phyloP scores from a whole-genome alignment of 1,140 invertebrate species.

The Aradophagus sp. region DNA sequence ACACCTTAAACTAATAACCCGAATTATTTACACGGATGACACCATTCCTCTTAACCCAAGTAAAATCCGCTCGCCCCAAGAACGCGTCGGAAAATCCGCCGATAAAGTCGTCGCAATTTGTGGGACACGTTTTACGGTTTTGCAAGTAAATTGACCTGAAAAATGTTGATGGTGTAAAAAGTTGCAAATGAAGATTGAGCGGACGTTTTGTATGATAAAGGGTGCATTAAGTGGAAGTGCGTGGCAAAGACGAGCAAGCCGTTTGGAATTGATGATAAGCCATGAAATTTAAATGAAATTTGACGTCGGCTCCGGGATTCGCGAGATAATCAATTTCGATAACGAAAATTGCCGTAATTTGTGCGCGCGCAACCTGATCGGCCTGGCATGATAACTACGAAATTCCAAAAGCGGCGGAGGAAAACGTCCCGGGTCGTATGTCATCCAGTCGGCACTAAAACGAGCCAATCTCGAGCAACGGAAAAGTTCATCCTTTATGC shows the following conservation, averaged over 20 bases:
- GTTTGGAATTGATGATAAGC: slow-evolving; percentile 16
- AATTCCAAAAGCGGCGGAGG: slow-evolving; percentile 24
- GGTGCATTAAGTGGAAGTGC: slow-evolving; percentile 15
- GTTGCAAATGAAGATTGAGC: slow-evolving; percentile 8
- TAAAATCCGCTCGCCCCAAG: too few relatives aligned
- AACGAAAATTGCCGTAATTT: slow-evolving; percentile 38
- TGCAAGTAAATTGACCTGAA: too few relatives aligned
- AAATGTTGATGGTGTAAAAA: too few relatives aligned
- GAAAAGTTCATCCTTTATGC: slow-evolving; percentile 39
- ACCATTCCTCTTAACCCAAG: too few relatives aligned
- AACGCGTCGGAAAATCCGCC: too few relatives aligned
- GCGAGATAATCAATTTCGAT: slow-evolving; percentile 32
- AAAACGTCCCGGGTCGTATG: slow-evolving; percentile 15
- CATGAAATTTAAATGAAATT: slow-evolving; percentile 37
- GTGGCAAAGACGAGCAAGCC: neutral
- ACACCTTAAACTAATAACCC: too few relatives aligned
- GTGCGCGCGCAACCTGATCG: slow-evolving; percentile 13
- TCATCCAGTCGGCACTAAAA: slow-evolving; percentile 23
- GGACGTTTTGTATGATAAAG: slow-evolving; percentile 2
- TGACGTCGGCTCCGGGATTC: neutral
- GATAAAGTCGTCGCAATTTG: too few relatives aligned
- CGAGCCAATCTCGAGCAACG: slow-evolving; percentile 26
- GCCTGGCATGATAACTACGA: slow-evolving; percentile 22
- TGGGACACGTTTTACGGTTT: too few relatives aligned
- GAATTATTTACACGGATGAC: too few relatives aligned